Base-by-base conservation (phyloP, 1,140 invertebrate species). In the Drosophila carrolli region DNA sequence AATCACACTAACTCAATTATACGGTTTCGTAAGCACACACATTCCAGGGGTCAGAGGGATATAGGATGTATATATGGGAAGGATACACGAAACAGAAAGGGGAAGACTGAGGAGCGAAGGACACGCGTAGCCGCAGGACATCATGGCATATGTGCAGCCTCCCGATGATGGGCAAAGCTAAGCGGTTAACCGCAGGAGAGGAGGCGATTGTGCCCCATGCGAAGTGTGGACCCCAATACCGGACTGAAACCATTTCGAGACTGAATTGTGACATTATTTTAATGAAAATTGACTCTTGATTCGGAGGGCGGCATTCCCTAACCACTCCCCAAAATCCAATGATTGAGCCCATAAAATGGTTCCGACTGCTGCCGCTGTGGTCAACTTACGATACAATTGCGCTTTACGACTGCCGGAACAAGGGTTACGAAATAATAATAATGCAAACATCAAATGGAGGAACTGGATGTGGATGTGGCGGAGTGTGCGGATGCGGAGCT, bases 261-360 rank as follows among this genome's bases (percentile, higher is more conserved):
- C 71, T 40, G 47, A 75, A 82, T 57, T 68, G 78, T 71, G 83
- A 76, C 83, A 66, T 79, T 83, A 73, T 79, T 88, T 82, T 79
- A 86, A 86, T 86, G 82, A 88, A 86, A 73, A 88, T 78, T 88
- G 83, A 79, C 70, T 70, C 75, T 66, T 82, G 66, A 55, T 79
- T 67, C 50, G 38, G 10, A 11, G 10, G 32, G 23, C 27, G 13
- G 27, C 8, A 35, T 23, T 48, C 16, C 43, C 16, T n/a, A 44
- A 29, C n/a, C 58, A 50, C 51, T 57, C 54, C 40, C 38, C 13
- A 19, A 60, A 60, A 44, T 41, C 61, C 60, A 37, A 66, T 75
- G 54, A 75, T 75, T 75, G 59, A 58, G 59, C 40, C 58, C 73
- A 66, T 75, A 53, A 59, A 75, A 37, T 32, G 71, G 51, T 14